These are phyloP conservation scores for Rotaria macrura DNA, from an alignment of 2,888 invertebrate genomes.

Conservation along the genomic window DNA sequence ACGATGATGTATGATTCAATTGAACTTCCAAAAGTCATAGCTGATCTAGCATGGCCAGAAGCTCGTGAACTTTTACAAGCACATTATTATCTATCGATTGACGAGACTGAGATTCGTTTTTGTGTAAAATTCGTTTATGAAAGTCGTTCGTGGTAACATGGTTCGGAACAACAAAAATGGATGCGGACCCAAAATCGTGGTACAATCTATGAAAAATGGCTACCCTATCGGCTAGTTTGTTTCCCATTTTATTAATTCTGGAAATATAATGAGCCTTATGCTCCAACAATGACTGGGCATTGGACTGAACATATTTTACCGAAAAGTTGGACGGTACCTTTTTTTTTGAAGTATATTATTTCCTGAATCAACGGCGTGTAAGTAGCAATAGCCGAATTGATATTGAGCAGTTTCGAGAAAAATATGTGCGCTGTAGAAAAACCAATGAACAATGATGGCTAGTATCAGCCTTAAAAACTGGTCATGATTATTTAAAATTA, in stretches of 20 bases:
- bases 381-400: conserved; percentile 16
- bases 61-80: neutral
- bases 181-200: neutral
- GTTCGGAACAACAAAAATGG: neutral
- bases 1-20: neutral
- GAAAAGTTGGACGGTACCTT: conserved; percentile 7
- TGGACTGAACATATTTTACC: conserved; percentile 1
- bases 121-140: neutral
- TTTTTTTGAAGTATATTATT: conserved; percentile 12
- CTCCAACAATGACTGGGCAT: neutral
- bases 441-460: conserved; percentile 18
- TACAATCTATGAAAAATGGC: neutral
- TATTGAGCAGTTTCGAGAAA: neutral
- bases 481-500: neutral
- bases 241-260: conserved; percentile 17
- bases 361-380: neutral
- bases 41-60: neutral
- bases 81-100: neutral
- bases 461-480: neutral
- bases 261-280: neutral
- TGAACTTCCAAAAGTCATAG: conserved; percentile 1
- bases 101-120: neutral
- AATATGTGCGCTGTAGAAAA: neutral
- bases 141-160: neutral
- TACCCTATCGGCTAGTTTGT: neutral